Conservation (phyloP, 2,113 vertebrate genomes). For the Dipodomys spectabilis region DNA sequence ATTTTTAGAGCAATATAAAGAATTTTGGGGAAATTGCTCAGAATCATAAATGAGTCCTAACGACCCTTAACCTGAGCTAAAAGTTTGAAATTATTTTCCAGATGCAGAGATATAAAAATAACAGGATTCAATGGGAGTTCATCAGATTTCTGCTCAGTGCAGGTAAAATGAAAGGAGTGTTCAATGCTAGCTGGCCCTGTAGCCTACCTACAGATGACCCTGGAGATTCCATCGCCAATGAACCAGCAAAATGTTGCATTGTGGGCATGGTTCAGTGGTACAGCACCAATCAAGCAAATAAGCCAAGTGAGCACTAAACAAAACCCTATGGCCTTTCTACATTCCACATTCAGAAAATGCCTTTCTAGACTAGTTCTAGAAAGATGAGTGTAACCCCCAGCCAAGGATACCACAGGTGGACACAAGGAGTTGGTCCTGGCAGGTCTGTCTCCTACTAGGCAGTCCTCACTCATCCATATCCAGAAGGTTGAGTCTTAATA, state of each 20-base stretch:
- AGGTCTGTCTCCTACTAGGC: neutral
- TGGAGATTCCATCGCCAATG: no score
- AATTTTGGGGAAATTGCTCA: neutral
- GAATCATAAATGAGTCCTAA: neutral
- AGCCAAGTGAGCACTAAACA: no score
- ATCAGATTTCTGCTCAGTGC: neutral
- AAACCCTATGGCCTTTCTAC: no score
- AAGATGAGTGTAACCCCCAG: neutral
- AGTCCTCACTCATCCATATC: neutral
- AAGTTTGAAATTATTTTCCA: conserved; percentile 14
- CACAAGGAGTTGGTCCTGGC: neutral
- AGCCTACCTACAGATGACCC: neutral
- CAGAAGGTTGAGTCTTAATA: neutral
- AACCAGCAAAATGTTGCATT: no score
- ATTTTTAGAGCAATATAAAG: neutral
- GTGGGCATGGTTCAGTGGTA: no score
- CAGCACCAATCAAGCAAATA: no score
- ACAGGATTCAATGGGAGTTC: neutral
- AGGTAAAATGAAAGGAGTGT: neutral
- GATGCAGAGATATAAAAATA: conserved; percentile 11
- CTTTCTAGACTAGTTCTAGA: neutral
- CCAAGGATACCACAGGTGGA: neutral
- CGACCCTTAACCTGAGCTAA: neutral
- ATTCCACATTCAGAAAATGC: no score
- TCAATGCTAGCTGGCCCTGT: neutral